Evolutionary conservation across 2,888 invertebrate genomes (phyloP), one percentile per base, ranked within the genome.

Genomic region (Euclidia mi): DNA sequence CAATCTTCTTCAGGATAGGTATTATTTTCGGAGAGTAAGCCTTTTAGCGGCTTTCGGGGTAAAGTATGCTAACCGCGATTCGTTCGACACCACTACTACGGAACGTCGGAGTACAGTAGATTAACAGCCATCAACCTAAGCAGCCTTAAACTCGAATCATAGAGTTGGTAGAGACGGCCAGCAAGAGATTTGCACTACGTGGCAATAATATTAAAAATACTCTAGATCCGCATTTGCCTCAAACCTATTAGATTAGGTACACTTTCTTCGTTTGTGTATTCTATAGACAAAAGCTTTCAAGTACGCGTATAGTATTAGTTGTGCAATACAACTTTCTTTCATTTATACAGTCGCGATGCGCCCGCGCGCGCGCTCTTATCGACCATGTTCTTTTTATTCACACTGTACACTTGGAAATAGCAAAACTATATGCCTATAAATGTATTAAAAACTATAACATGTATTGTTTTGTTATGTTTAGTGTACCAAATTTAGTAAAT

Each of bases 181-280:
- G n/a, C n/a, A n/a, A n/a, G n/a, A n/a, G n/a, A n/a, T n/a, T n/a
- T n/a, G n/a, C n/a, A n/a, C n/a, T n/a, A n/a, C n/a, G n/a, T n/a
- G n/a, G n/a, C n/a, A n/a, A n/a, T n/a, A n/a, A n/a, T n/a, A n/a
- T n/a, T n/a, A n/a, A n/a, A n/a, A n/a, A n/a, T n/a, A n/a, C n/a
- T n/a, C n/a, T n/a, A n/a, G n/a, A n/a, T 25, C 4, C 20, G 18
- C 3, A 37, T 11, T 11, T 32, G 12, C 10, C 6, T 32, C 12
- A 32, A 12, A n/a, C 11, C 12, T 12, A 32, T 12, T 46, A 55
- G 43, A 41, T 18, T 40, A 44, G 32, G 38, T 61, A 45, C 60
- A 72, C 75, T 79, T 79, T 76, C 66, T 65, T 53, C 40, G 29
- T 46, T 68, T 72, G 61, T 63, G 56, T 59, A 34, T 34, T 34